Evolutionary conservation across 2,888 invertebrate species (phyloP), one percentile per base, ranked within the genome.

Genomic region (Zygothrica quintamaculata): DNA sequence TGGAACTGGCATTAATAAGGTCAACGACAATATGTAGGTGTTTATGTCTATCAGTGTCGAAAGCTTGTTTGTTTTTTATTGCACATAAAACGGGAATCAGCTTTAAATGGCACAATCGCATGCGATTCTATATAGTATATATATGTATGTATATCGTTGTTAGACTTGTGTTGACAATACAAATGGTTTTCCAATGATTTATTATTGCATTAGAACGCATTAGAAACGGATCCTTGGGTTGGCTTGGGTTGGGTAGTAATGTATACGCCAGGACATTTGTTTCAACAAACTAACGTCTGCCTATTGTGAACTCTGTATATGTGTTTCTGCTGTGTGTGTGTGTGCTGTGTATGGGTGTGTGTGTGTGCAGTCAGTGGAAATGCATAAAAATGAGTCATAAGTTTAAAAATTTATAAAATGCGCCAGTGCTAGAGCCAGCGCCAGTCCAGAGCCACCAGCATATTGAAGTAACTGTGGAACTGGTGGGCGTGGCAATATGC

Each of bases 151-250:
- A n/a, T n/a, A n/a, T n/a, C n/a, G 69, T 58, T 82, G 77, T 74
- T 79, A 53, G 76, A 50, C 66, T 66, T 74, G 84, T 87, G 84
- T 87, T 89, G 89, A 88, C 89, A 88, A 88, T 85, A 89, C 79
- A 78, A 89, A 88, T 89, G 88, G 89, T 85, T 88, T 84, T 87
- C 68, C 88, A 82, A 88, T 88, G 88, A 88, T 88, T 88, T 88
- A 88, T 89, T 88, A 87, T 84, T 76, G 89, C 88, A 89, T 89
- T 89, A 89, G 88, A 82, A 66, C n/a, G n/a, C 85, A 88, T 77
- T 79, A 82, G 75, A 76, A n/a, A n/a, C n/a, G n/a, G n/a, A n/a
- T n/a, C n/a, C 48, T 26, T 26, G 26, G 26, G 26, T 4, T 4
- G 5, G 26, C 26, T 8, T 26, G 26, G 26, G 26, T 8, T 26